Evolutionary conservation across 2,797 vertebrate genomes (phyloP), one percentile per base, ranked within the genome.

Genomic region (Chelonia mydas): DNA sequence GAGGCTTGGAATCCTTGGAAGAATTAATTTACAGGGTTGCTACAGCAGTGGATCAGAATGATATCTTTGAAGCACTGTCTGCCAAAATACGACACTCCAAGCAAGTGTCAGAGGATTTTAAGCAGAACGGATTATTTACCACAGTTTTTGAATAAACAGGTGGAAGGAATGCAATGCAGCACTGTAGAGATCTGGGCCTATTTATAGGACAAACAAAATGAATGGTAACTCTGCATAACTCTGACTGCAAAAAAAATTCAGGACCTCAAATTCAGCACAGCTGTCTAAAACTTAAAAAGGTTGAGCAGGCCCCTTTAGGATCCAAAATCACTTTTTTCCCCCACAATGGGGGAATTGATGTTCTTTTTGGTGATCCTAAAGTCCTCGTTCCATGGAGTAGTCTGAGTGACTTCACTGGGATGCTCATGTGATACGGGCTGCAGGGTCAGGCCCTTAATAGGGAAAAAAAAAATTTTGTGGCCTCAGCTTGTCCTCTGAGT

Each of bases 11-110:
- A 97, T 98, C 98, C 3, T 97, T 98, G 97, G 98, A 98, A 89
- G 97, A 98, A 28, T 99, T 99, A 59, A 98, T 99, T 97, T 98
- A 98, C 94, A 97, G 87, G 68, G 98, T 98, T n/a, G 98, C 98
- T 54, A 98, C 98, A 3, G 98, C 98, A 16, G 96, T 98, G 90
- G 98, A 99, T 97, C 98, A 98, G 97, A 99, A 97, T 6, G 98
- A 98, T n/a, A 89, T 99, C 54, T 97, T 98, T 33, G 98, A 99
- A 93, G 98, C 98, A 0, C 96, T 99, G 90, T 98, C 98, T 3
- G 97, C 97, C 65, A 98, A 99, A 97, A 99, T 98, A 94, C 97
- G 97, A 92, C 98, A 98, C 97, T 98, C 98, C 92, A 98, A 98
- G 94, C 97, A 98, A 90, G 97, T 98, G 95, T 97, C 98, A 2